Conservation (phyloP, 64 coral and sea anemone species). For the Acropora yongei region DNA sequence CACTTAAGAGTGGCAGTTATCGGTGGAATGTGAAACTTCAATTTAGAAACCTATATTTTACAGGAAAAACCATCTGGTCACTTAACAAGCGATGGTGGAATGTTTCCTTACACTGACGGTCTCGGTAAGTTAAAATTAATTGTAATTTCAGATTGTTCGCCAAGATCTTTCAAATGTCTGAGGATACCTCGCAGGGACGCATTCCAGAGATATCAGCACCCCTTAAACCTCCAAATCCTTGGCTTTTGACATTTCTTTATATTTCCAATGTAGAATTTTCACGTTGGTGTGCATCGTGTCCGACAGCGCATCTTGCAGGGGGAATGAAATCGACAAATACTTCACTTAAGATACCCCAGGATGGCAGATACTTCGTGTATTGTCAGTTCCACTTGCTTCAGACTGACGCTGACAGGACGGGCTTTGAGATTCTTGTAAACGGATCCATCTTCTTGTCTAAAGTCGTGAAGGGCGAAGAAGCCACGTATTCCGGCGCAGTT, state of each 20-base stretch:
- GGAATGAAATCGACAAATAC: slow-evolving; percentile 34
- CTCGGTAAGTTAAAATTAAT: background rate
- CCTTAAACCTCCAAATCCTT: too few relatives aligned
- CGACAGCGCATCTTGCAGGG: slow-evolving; percentile 26
- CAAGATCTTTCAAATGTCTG: too few relatives aligned
- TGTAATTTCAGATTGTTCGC: background rate
- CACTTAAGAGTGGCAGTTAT: too few relatives aligned
- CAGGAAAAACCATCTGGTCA: slow-evolving; percentile 29
- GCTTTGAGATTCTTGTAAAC: slow-evolving; percentile 25
- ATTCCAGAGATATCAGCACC: too few relatives aligned
- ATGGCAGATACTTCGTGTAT: slow-evolving; percentile 31
- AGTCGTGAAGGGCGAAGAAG: slow-evolving; percentile 46
- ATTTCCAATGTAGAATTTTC: slow-evolving; percentile 7
- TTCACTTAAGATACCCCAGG: slow-evolving; percentile 5
- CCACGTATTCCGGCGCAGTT: slow-evolving; percentile 21
- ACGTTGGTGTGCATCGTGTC: slow-evolving; percentile 25
- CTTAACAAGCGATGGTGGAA: slow-evolving; percentile 5
- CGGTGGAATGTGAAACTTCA: too few relatives aligned
- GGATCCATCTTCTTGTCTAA: slow-evolving; percentile 26
- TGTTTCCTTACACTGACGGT: slow-evolving; percentile 25
- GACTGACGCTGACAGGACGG: slow-evolving; percentile 26
- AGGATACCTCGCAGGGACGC: too few relatives aligned
- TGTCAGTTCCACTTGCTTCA: slow-evolving; percentile 34
- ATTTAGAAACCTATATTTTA: background rate
- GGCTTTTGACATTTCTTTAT: background rate